A percentile compares a stretch with the other conserved stretches of the same genome.
These are phyloP conservation scores for Plagodis pulveraria DNA, from an alignment of 2,888 invertebrate genomes.

Conservation along the genomic window DNA sequence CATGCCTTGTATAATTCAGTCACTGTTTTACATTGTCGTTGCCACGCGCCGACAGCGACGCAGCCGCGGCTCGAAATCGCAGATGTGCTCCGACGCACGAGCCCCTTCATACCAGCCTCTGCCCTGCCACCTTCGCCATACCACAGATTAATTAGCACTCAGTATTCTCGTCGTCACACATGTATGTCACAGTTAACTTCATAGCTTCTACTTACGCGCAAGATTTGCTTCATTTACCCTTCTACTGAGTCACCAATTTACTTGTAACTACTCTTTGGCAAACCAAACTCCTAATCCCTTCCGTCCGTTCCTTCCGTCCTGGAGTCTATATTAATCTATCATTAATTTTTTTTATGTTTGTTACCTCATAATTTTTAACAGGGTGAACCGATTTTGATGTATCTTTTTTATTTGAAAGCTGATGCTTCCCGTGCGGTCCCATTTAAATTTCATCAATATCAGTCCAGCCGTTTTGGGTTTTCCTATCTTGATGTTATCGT, in stretches of 20 bases:
- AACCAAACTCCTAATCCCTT: too few species aligned
- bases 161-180: not conserved
- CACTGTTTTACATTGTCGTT: constrained; percentile 25
- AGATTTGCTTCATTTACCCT: constrained; percentile 19
- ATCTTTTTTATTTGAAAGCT: too few species aligned
- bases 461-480: too few species aligned
- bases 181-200: not conserved
- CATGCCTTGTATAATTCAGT: constrained; percentile 1
- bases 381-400: too few species aligned
- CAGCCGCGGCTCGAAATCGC: constrained; percentile 51
- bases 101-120: constrained; percentile 37
- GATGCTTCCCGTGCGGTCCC: too few species aligned
- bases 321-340: constrained; percentile 13
- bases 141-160: constrained; percentile 2
- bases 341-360: too few species aligned
- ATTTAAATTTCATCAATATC: too few species aligned
- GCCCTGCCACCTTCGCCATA: not conserved
- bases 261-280: too few species aligned
- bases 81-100: constrained; percentile 69
- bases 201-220: constrained; percentile 29
- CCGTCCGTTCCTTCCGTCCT: constrained; percentile 15
- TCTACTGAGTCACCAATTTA: too few species aligned
- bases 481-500: too few species aligned
- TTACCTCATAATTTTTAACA: too few species aligned
- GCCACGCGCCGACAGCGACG: constrained; percentile 56